Percentiles rank a stretch among this genome's conserved stretches.
Evolutionary conservation across 1,140 invertebrate genomes (phyloP).

Genomic region (Lordiphosa clarofinis): DNA sequence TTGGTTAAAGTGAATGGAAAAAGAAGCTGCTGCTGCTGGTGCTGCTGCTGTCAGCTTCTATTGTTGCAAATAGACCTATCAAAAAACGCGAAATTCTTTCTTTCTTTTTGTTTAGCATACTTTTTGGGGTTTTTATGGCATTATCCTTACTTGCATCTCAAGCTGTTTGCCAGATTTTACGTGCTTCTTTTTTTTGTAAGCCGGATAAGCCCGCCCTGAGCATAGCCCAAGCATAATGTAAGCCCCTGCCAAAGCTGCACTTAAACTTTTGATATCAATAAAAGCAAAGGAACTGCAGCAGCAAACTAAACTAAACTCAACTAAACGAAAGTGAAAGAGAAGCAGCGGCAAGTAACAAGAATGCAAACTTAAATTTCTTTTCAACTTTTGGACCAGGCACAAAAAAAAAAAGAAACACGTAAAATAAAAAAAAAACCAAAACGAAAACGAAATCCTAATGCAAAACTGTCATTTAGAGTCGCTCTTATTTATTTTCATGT

Average conservation of each 20-base stretch:
- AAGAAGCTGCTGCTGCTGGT: not conserved
- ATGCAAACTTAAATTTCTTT: constrained; percentile 4
- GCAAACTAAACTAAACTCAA: constrained; percentile 31
- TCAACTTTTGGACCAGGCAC: not conserved
- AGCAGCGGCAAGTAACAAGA: constrained; percentile 5
- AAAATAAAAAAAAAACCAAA: constrained; percentile 11
- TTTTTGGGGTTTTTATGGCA: constrained; percentile 43
- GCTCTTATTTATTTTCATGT: constrained; percentile 71
- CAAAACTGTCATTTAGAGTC: constrained; percentile 72
- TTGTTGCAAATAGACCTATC: constrained; percentile 20
- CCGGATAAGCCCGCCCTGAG: constrained; percentile 60
- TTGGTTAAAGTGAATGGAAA: constrained; percentile 45
- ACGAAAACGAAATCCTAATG: constrained; percentile 60
- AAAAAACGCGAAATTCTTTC: constrained; percentile 25
- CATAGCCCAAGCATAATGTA: constrained; percentile 69
- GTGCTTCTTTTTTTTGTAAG: constrained; percentile 48
- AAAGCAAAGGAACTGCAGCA: constrained; percentile 33
- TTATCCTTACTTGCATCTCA: constrained; percentile 30
- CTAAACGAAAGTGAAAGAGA: constrained; percentile 16
- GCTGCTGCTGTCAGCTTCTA: constrained; percentile 4
- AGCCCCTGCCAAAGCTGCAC: constrained; percentile 69
- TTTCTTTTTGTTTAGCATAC: constrained; percentile 40
- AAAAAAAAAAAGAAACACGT: not conserved
- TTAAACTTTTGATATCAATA: constrained; percentile 78
- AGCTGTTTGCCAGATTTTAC: constrained; percentile 37